Conservation (phyloP, 2,888 invertebrate genomes). For the Scaptomyza caliginosa region DNA sequence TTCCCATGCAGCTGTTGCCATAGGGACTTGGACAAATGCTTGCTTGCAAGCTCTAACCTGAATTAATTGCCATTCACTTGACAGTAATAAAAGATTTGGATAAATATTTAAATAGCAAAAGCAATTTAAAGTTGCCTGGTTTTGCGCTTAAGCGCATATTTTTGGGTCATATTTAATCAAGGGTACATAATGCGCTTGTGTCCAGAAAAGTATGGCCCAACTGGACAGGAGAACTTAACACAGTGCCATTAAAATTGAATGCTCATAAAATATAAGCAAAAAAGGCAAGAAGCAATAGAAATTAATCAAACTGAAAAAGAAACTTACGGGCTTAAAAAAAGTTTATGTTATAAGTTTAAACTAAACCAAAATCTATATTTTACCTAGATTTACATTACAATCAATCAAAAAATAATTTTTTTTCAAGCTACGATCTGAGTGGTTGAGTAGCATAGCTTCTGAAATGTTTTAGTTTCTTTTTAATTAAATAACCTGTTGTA, state of each 20-base stretch:
- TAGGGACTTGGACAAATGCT: conserved; percentile 26
- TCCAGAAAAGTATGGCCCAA: conserved; percentile 33
- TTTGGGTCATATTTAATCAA: conserved; percentile 57
- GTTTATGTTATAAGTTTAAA: conserved; percentile 64
- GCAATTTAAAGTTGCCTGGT: conserved; percentile 14
- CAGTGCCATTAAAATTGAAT: conserved; percentile 65
- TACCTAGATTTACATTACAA: background rate
- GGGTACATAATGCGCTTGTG: conserved; percentile 61
- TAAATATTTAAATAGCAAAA: conserved; percentile 16
- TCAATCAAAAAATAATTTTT: background rate
- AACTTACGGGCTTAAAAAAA: conserved; percentile 51
- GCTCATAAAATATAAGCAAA: conserved; percentile 55
- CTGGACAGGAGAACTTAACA: conserved; percentile 71
- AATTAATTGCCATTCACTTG: conserved; percentile 51
- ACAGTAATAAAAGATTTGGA: conserved; percentile 9
- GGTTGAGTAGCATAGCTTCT: background rate
- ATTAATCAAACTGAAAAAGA: conserved; percentile 71
- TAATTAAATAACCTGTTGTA: background rate
- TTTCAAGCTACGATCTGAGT: background rate
- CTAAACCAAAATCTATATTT: background rate
- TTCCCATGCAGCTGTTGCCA: conserved; percentile 10
- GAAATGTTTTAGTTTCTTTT: background rate
- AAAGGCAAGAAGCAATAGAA: conserved; percentile 44
- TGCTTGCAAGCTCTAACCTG: conserved; percentile 8
- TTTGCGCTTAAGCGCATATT: conserved; percentile 22